Evolutionary conservation across 1,140 invertebrate species (phyloP), one percentile per base, ranked within the genome.

Genomic region (Chymomyza costata): DNA sequence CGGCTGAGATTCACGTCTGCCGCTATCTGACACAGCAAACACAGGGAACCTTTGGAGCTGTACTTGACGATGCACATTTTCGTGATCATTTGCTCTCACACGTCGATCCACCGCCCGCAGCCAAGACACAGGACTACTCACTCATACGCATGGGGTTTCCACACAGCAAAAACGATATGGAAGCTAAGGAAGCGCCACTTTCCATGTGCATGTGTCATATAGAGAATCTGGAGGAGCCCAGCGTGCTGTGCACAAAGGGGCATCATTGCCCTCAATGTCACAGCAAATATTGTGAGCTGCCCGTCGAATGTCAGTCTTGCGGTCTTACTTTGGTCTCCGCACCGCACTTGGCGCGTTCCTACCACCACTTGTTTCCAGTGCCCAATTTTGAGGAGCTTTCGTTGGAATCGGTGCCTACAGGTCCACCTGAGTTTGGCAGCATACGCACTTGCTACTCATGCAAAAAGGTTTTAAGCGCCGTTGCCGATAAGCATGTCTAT

Each of bases 261-360:
- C 98, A 97, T 84, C 92, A 97, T 71, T 99, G 97, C 86, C 97
- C 96, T 15, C 96, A 98, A 83, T 99, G 98, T 87, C 91, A 92
- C 54, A 95, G 95, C 85, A 98, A 98, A 88, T 98, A 99, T 86
- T 99, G 97, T 87, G 96, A 99, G 85, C 89, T 99, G 57, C 98
- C 98, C 0, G 95, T 97, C 1, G 97, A 99, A 87, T 99, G 98
- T 85, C 91, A 93, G 82, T 93, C 94, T 8, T 99, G 98, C 87
- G 95, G 95, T 7, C 87, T 99, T 16, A 99, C 96, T 2, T 87
- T 99, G n/a, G 97, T 99, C 2, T 98, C 97, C 3, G 96, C 97
- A 7, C 96, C 97, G 10, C 97, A 99, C 88, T 89, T 99, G 30
- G 97, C 97, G 6, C 89, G 97, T 78, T 98, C 96, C 0, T 99